Evolutionary conservation across 2,888 invertebrate genomes (phyloP), one percentile per base, ranked within the genome.

Genomic region (Andrena praecox): DNA sequence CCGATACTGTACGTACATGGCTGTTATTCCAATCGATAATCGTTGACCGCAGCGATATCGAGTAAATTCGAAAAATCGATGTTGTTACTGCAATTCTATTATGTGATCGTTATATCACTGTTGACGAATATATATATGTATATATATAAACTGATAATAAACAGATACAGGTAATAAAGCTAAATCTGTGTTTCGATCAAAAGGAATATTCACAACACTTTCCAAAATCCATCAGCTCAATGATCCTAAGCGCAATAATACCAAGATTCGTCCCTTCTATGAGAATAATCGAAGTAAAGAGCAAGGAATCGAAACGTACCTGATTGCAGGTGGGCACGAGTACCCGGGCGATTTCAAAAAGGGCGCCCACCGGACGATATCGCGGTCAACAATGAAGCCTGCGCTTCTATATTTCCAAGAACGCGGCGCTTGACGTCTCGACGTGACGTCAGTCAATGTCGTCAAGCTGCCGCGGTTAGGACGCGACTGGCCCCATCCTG

Each of bases 21-120:
- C 74, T 56, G 63, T 87, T 85, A 77, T 42, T 71, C 63, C n/a
- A 66, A 70, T 80, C 48, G 59, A 62, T 75, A 68, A 85, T 71
- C 72, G 72, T 84, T 80, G 72, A 68, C 63, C 66, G 71, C 77
- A 50, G 56, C 73, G 77, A 24, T 56, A 42, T 56, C 10, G 24
- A 84, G 70, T 64, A 86, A 89, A 71, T 62, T 60, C 76, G 42
- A 80, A 66, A 82, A 79, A 82, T 85, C 33, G 76, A 85, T 85
- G 86, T 87, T 90, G 90, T 91, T 92, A 90, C 78, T 83, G 86
- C 82, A 85, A 87, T 77, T 83, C 85, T 89, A 88, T 88, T 89
- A 73, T 90, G 86, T 77, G 79, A 87, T 71, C 75, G 83, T 86
- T 90, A 90, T 90, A 90, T 88, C 89, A 84, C 90, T 92, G 91